A percentile compares a stretch with the other conserved stretches of the same genome.
Evolutionary conservation across 2,888 invertebrate genomes (phyloP).

Genomic region (Gryllus longicercus): DNA sequence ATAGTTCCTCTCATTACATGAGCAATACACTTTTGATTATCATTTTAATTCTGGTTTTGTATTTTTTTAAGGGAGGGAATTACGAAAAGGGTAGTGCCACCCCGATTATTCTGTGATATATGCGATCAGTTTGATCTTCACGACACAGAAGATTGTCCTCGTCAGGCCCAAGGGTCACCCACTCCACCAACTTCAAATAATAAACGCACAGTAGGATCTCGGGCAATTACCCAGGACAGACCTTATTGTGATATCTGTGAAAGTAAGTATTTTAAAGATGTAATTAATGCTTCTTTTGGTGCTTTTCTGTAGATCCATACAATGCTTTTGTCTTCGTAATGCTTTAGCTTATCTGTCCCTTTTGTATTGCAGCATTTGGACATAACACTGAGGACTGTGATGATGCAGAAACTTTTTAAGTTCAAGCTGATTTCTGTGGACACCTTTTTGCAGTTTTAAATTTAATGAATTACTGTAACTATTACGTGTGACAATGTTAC

Average conservation of each 20-base stretch:
- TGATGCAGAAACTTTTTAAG: constrained; percentile 77
- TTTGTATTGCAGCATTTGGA: constrained; percentile 73
- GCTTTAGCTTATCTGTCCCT: constrained; percentile 38
- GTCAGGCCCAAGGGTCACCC: constrained; percentile 63
- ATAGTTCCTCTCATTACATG: too few species aligned
- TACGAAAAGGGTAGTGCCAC: constrained; percentile 54
- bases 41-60: too few species aligned
- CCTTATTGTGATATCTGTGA: constrained; percentile 93
- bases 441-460: background rate
- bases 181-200: constrained; percentile 54
- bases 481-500: too few species aligned
- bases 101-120: constrained; percentile 93
- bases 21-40: too few species aligned
- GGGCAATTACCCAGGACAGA: constrained; percentile 50
- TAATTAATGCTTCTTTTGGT: background rate
- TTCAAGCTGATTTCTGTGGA: background rate
- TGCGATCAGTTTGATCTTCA: constrained; percentile 95
- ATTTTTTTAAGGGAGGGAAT: constrained; percentile 40
- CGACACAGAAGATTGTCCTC: constrained; percentile 95
- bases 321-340: background rate
- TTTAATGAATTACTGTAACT: background rate
- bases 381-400: constrained; percentile 83
- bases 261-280: constrained; percentile 54
- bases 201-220: constrained; percentile 44
- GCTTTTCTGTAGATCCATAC: background rate